A percentile compares a stretch with the other conserved stretches of the same genome.
Evolutionary conservation across 2,888 invertebrate genomes (phyloP).

Genomic region (Rhaphigaster nebulosa): DNA sequence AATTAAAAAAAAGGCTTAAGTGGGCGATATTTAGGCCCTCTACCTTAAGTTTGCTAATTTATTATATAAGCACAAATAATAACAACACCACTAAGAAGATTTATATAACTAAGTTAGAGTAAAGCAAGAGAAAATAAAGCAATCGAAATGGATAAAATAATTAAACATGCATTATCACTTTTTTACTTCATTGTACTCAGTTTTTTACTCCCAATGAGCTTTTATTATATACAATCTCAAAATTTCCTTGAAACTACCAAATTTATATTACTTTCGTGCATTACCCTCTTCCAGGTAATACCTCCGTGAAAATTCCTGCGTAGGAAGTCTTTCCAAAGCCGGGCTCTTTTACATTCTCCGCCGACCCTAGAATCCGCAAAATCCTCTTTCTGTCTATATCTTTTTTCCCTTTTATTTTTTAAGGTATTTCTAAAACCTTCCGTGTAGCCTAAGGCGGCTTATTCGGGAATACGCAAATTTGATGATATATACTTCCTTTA

Average conservation of each 20-base stretch:
- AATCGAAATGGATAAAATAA: too few species aligned
- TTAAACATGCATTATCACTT: too few species aligned
- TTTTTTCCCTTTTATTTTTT: neutral
- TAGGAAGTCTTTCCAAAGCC: neutral
- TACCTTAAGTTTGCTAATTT: too few species aligned
- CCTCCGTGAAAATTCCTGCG: neutral
- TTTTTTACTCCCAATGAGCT: neutral
- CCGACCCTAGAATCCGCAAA: constrained; percentile 33
- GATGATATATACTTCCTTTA: neutral
- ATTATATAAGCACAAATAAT: too few species aligned
- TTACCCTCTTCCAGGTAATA: neutral
- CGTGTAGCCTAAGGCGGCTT: neutral
- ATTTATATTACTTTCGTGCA: neutral
- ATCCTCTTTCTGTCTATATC: constrained; percentile 37
- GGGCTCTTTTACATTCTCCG: constrained; percentile 8
- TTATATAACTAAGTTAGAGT: too few species aligned
- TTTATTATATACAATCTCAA: neutral
- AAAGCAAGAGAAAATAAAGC: too few species aligned
- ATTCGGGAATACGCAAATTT: neutral
- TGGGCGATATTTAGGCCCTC: too few species aligned
- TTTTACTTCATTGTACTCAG: too few species aligned
- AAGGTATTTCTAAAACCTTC: neutral
- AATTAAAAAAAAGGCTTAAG: too few species aligned
- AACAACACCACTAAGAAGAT: too few species aligned
- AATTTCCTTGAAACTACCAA: neutral